These are phyloP conservation scores for Phataginus tetradactyla DNA, from an alignment of 2,797 vertebrate genomes.

Conservation along the genomic window DNA sequence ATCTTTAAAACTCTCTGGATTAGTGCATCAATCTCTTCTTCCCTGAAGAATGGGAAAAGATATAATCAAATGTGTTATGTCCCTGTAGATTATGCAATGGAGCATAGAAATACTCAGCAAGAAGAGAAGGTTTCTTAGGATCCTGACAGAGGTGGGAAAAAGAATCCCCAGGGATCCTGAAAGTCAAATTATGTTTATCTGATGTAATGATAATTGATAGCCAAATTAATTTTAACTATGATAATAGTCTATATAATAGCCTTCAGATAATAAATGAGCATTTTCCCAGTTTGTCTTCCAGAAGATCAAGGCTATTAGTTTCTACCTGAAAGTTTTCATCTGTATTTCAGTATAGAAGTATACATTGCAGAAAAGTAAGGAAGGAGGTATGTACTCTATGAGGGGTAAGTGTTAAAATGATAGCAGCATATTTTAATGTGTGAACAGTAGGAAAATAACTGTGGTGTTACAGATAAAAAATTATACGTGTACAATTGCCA, in stretches of 20 bases:
- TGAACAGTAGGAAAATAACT: neutral
- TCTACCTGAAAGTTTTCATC: neutral
- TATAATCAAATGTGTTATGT: neutral
- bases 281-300: neutral
- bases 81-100: neutral
- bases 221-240: slow-evolving; percentile 11
- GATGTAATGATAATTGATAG: neutral
- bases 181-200: slow-evolving; percentile 21
- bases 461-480: neutral
- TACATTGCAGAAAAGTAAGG: slow-evolving; percentile 30
- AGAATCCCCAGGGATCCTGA: neutral
- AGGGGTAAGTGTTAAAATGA: neutral
- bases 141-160: neutral
- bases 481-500: neutral
- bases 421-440: neutral
- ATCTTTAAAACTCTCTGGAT: neutral
- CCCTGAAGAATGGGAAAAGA: neutral
- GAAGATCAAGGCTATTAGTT: slow-evolving; percentile 26
- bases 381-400: neutral
- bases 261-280: neutral
- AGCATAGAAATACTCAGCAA: neutral
- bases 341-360: slow-evolving; percentile 10
- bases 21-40: neutral
- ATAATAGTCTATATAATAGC: neutral
- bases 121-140: neutral